Base-by-base conservation (phyloP, 2,888 invertebrate species). In the Platypus cylindrus region DNA sequence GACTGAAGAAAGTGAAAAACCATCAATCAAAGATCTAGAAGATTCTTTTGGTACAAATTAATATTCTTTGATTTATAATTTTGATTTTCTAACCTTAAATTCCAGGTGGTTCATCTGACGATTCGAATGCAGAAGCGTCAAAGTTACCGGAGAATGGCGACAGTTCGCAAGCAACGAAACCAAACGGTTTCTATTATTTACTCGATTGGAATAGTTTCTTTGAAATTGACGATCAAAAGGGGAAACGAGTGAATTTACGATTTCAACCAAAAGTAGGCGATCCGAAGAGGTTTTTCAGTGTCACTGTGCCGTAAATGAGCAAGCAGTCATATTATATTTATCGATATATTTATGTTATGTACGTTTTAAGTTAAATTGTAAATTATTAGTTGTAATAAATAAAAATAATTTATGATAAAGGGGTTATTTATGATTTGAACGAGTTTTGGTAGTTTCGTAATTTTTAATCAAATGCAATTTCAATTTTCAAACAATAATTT, bases 201-300 rank as follows among this genome's bases (percentile, higher is more conserved):
- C 66, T 84, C 5, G 87, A 87, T 54, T 85, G 85, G 84, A 86
- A 87, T 52, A 74, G 79, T 34, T 87, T 87, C 52, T 65, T 86
- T 12, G 84, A 85, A 60, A 84, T 86, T 3, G 86, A 85, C 8
- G 72, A 73, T 45, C 80, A 80, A 14, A 78, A 74, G 23, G 65
- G 63, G 9, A 71, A 70, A 20, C 75, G 79, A 62, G 79, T 86
- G 1, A 80, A 83, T 49, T 71, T 87, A 47, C 71, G 81, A 50
- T 79, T 86, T 48, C 75, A 80, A 46, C 85, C 85, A 0, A 83
- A 80, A 63, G 69, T 78, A 25, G 86, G 86, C 1, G 82, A 86
- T 59, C 78, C 81, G 14, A 73, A 78, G 45, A 72, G 79, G 61
- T 87, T 86, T 56, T 60, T 80, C 46, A 74, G 78, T 17, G 75